Percentiles rank a stretch among this genome's conserved stretches.
phyloP scores from a whole-genome alignment of 2,888 invertebrate genomes.

The Dendrolimus houi region DNA sequence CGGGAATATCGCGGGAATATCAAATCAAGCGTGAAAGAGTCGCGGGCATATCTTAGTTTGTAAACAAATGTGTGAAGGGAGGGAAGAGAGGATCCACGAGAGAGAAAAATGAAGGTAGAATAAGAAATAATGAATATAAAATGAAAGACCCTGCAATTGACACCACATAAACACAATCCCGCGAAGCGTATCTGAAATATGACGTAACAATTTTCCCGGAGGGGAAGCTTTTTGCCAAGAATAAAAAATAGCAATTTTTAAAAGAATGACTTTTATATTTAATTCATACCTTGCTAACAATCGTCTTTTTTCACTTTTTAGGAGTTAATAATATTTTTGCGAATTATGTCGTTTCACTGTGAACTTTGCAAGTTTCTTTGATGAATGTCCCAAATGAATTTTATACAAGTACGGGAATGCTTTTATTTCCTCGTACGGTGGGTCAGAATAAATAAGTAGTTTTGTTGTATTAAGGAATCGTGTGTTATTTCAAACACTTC shows the following conservation, averaged over 20 bases:
- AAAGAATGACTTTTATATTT: background rate
- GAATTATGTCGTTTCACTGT: background rate
- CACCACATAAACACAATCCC: slow-evolving; percentile 3
- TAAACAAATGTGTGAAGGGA: too few species aligned
- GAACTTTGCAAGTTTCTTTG: background rate
- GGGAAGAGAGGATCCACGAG: too few species aligned
- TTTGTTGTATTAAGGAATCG: too few species aligned
- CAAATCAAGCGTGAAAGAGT: too few species aligned
- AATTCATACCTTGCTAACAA: background rate
- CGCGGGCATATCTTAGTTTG: too few species aligned
- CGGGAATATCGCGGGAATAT: too few species aligned
- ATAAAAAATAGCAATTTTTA: background rate
- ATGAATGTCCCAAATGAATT: background rate
- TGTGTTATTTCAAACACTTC: too few species aligned
- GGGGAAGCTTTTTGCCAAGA: background rate
- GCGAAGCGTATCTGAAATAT: background rate
- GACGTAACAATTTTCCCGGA: background rate
- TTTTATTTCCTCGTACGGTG: background rate
- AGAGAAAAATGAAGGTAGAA: too few species aligned
- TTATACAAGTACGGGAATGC: background rate
- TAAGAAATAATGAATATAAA: slow-evolving; percentile 1
- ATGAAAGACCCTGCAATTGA: slow-evolving; percentile 7
- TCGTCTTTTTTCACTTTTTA: background rate
- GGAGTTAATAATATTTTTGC: background rate
- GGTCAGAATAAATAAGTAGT: background rate